Percentiles rank a stretch among this genome's conserved stretches.
Conservation (phyloP, 2,888 invertebrate species). For the Parascotia fuliginaria region DNA sequence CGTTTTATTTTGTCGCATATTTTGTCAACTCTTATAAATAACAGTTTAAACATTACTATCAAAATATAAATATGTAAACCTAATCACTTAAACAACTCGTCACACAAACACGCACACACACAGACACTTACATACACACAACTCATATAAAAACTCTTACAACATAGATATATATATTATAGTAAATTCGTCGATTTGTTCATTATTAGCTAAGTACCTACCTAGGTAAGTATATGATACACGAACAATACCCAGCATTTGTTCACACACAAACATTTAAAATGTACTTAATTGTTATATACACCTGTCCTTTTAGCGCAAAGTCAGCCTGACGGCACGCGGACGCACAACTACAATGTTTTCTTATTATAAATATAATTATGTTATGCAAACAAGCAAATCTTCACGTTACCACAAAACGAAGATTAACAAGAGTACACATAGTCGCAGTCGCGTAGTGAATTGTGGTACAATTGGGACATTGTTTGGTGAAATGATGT, state of each 20-base stretch:
- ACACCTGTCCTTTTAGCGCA: too few relatives aligned
- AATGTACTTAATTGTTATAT: not conserved
- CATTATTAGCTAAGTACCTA: conserved; percentile 23
- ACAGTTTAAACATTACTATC: conserved; percentile 51
- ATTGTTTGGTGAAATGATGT: not conserved
- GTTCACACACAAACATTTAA: not conserved
- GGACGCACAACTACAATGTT: too few relatives aligned
- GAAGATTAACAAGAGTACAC: too few relatives aligned
- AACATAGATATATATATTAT: conserved; percentile 54
- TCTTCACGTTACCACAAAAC: not conserved
- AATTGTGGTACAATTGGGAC: not conserved
- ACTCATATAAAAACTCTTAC: conserved; percentile 25
- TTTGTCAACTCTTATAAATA: conserved; percentile 42
- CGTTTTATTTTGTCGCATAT: conserved; percentile 48
- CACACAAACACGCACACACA: conserved; percentile 20
- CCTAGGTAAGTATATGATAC: conserved; percentile 27
- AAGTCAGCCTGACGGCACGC: too few relatives aligned
- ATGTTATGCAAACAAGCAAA: not conserved
- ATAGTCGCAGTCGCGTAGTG: not conserved
- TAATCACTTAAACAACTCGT: conserved; percentile 38
- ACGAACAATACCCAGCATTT: conserved; percentile 7
- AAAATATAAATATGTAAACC: conserved; percentile 54
- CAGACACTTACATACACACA: conserved; percentile 24
- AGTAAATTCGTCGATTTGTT: conserved; percentile 67
- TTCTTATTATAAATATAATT: too few relatives aligned